Evolutionary conservation across 2,888 invertebrate genomes (phyloP).

Genomic region (Myathropa florea): DNA sequence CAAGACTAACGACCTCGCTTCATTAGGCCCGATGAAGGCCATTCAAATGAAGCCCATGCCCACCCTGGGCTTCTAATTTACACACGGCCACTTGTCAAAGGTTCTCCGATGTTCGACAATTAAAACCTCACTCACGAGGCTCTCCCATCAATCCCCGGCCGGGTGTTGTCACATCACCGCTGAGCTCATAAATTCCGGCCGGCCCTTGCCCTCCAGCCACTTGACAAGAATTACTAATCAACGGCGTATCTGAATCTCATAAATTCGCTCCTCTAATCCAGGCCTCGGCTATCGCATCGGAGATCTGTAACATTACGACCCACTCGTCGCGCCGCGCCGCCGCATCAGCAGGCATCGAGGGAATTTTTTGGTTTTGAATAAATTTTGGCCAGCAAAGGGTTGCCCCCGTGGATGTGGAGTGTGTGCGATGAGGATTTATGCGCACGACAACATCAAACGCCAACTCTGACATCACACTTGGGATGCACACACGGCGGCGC

Average conservation of each 20-base stretch:
- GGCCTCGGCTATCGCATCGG: slow-evolving; percentile 24
- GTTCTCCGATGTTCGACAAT: not conserved
- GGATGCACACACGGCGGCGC: slow-evolving; percentile 28
- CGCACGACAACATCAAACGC: slow-evolving; percentile 62
- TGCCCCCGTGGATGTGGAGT: slow-evolving; percentile 9
- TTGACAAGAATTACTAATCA: slow-evolving; percentile 67
- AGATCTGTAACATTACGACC: slow-evolving; percentile 68
- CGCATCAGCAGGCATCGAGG: slow-evolving; percentile 32
- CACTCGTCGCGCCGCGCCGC: slow-evolving; percentile 26
- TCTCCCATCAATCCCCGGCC: not conserved
- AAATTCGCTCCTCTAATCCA: slow-evolving; percentile 58
- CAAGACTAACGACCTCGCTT: not conserved
- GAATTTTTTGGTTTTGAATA: slow-evolving; percentile 40
- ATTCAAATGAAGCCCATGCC: not conserved
- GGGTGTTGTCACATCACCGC: not conserved
- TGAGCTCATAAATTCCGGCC: not conserved
- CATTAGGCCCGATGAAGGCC: not conserved
- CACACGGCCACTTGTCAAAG: not conserved
- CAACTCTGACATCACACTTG: slow-evolving; percentile 57
- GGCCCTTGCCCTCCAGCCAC: slow-evolving; percentile 36
- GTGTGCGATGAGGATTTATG: slow-evolving; percentile 54
- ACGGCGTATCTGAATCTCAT: slow-evolving; percentile 59
- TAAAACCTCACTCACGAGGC: not conserved
- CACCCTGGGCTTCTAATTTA: not conserved
- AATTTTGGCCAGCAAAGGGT: slow-evolving; percentile 62